These are phyloP conservation scores for Bellardia pandia DNA, from an alignment of 2,888 invertebrate species.

Conservation along the genomic window DNA sequence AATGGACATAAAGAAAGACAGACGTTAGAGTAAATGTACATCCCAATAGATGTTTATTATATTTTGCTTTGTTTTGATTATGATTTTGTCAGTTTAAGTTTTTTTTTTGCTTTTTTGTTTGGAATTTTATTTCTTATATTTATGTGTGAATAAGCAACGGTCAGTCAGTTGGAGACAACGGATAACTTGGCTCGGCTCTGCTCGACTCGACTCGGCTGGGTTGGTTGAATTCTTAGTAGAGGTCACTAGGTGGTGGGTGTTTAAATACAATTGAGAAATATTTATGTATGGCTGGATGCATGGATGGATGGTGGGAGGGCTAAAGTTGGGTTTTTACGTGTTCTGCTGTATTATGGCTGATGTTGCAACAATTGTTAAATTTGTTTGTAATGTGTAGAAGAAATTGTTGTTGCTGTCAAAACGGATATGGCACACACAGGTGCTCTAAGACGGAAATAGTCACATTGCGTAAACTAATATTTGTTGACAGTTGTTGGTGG, in stretches of 20 bases:
- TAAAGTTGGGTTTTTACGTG: constrained; percentile 30
- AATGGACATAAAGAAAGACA: not conserved
- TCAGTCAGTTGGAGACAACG: constrained; percentile 17
- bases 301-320: not conserved
- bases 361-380: constrained; percentile 33
- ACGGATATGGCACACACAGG: constrained; percentile 71
- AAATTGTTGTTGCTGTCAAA: constrained; percentile 49
- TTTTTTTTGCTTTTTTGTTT: not conserved
- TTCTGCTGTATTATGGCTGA: not conserved
- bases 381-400: not conserved
- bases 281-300: not conserved
- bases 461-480: constrained; percentile 46
- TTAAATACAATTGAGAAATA: constrained; percentile 50
- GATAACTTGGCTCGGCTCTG: constrained; percentile 30
- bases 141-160: constrained; percentile 33
- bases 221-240: constrained; percentile 70
- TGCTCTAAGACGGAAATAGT: constrained; percentile 71
- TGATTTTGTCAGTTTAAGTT: constrained; percentile 32
- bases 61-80: constrained; percentile 43
- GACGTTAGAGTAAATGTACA: constrained; percentile 23
- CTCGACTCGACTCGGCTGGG: constrained; percentile 29
- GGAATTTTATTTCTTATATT: constrained; percentile 1
- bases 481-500: constrained; percentile 50
- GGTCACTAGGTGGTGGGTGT: constrained; percentile 77
- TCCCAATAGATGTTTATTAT: constrained; percentile 38